These are phyloP conservation scores for Eunapius fragilis DNA, from an alignment of 37 sponge, comb jelly and placozoan species.

Conservation along the genomic window DNA sequence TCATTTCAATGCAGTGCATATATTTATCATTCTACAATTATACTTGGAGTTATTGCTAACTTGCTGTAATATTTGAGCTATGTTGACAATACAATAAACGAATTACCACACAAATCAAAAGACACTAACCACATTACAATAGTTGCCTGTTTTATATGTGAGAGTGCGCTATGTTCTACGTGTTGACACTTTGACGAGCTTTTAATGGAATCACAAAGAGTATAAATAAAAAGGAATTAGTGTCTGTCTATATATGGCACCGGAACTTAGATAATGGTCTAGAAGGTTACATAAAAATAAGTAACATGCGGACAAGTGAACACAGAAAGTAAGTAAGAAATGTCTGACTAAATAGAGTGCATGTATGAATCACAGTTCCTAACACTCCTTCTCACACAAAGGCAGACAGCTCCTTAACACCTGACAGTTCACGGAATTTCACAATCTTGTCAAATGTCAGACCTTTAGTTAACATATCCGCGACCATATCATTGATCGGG, in stretches of 20 bases:
- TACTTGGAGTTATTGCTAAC: no score
- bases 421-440: slow-evolving; percentile 18
- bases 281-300: background rate
- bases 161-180: background rate
- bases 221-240: background rate
- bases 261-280: background rate
- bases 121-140: no score
- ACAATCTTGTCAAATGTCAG: slow-evolving; percentile 21
- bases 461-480: slow-evolving; percentile 46
- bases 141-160: no score
- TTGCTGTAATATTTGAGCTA: no score
- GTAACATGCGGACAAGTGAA: background rate
- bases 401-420: slow-evolving; percentile 17
- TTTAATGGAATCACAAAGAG: background rate
- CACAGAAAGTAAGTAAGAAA: no score
- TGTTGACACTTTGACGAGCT: background rate
- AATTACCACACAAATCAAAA: no score
- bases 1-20: no score
- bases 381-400: no score
- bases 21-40: no score
- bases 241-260: background rate
- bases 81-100: no score
- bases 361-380: no score
- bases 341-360: no score
- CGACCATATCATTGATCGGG: slow-evolving; percentile 36